A percentile compares a stretch with the other conserved stretches of the same genome.
Conservation (phyloP, 2,797 vertebrate species). For the Pristis pectinata region DNA sequence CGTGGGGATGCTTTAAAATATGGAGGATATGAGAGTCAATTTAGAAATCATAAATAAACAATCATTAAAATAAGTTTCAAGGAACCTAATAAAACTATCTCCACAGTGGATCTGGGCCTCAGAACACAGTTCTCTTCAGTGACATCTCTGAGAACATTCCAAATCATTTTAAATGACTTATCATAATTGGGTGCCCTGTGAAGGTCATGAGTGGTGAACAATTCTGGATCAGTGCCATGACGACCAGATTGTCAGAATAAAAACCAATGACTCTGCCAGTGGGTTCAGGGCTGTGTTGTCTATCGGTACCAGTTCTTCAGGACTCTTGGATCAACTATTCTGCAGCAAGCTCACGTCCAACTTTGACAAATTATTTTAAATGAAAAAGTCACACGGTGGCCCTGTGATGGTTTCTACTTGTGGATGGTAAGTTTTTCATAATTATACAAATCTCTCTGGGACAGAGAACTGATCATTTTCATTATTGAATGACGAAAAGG, state of each 20-base stretch:
- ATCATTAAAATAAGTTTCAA: not conserved
- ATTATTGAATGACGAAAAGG: not conserved
- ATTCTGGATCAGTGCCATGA: not conserved
- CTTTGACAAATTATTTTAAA: not conserved
- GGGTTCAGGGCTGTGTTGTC: no score
- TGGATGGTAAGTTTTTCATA: not conserved
- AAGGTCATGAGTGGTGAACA: not conserved
- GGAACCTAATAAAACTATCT: not conserved
- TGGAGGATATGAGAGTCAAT: conserved; percentile 3
- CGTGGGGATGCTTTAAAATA: not conserved
- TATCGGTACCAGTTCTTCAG: no score
- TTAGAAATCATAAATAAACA: conserved; percentile 14
- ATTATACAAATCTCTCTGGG: not conserved
- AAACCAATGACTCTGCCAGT: no score
- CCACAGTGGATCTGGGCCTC: not conserved
- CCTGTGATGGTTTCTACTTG: not conserved
- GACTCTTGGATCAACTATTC: not conserved
- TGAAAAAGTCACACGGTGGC: not conserved
- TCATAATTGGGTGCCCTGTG: not conserved
- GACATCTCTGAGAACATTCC: not conserved
- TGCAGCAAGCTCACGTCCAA: not conserved
- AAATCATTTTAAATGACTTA: not conserved
- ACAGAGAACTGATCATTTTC: not conserved
- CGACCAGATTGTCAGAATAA: not conserved
- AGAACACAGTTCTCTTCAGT: not conserved